Conservation (phyloP, 2,113 vertebrate genomes). For the Hemiscyllium ocellatum region DNA sequence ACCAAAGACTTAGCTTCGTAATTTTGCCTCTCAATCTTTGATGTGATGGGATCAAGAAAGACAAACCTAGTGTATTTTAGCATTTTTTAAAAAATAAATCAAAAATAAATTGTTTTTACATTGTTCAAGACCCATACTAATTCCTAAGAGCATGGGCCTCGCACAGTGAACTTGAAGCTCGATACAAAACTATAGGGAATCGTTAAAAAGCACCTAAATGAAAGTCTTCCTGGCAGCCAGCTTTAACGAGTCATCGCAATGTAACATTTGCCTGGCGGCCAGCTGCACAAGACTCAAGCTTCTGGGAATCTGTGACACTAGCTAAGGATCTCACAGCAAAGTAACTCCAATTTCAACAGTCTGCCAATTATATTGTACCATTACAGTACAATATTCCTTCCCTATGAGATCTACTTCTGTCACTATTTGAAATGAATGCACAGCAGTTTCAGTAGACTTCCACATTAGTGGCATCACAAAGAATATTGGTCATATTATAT, state of each 20-base stretch:
- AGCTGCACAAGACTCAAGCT: background rate
- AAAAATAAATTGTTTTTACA: background rate
- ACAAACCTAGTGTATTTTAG: background rate
- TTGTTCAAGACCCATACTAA: background rate
- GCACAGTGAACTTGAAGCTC: background rate
- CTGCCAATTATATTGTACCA: background rate
- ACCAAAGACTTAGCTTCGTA: background rate
- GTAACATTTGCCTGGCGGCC: background rate
- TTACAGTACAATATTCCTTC: background rate
- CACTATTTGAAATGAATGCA: background rate
- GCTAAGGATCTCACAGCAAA: background rate
- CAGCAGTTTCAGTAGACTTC: background rate
- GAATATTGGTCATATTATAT: background rate
- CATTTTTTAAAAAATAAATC: background rate
- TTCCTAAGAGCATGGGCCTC: background rate
- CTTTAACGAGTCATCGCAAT: background rate
- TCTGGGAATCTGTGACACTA: conserved; percentile 1
- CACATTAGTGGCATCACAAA: background rate
- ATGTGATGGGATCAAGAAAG: background rate
- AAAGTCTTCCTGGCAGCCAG: background rate
- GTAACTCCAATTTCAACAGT: background rate
- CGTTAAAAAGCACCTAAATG: background rate
- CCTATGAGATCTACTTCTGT: background rate
- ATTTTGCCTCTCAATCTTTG: background rate
- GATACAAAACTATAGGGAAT: background rate